A percentile compares a stretch with the other conserved stretches of the same genome.
phyloP scores from a whole-genome alignment of 2,797 vertebrate genomes.

The Danio albolineatus region DNA sequence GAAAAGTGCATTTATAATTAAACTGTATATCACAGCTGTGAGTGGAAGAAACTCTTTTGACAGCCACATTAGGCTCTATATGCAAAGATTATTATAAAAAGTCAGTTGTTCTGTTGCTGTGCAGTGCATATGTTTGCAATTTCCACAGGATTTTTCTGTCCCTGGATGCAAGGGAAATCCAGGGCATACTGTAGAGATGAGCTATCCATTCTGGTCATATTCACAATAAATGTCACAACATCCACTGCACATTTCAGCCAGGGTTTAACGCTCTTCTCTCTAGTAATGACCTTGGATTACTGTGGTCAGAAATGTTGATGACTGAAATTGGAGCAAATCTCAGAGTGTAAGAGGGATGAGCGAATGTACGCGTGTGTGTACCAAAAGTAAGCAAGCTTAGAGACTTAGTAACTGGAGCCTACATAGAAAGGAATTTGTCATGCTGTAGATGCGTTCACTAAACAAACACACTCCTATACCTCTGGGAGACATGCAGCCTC shows the following conservation, averaged over 20 bases:
- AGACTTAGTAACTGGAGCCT: constrained; percentile 17
- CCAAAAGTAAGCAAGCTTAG: constrained; percentile 16
- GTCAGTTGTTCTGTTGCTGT: background rate
- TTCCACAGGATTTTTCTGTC: constrained; percentile 29
- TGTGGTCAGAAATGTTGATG: constrained; percentile 27
- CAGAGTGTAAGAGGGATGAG: constrained; percentile 19
- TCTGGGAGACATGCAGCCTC: constrained; percentile 52
- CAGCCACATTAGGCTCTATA: background rate
- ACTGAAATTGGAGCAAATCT: constrained; percentile 39
- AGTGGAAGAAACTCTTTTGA: background rate
- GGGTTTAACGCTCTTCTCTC: constrained; percentile 41
- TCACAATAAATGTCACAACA: constrained; percentile 28
- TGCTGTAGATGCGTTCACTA: constrained; percentile 28
- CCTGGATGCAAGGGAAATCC: constrained; percentile 23
- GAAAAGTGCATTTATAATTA: background rate
- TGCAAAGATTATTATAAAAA: background rate
- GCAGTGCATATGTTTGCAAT: background rate
- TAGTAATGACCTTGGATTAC: constrained; percentile 48
- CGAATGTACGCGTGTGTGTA: constrained; percentile 1
- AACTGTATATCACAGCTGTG: constrained; percentile 17
- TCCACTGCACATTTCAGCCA: background rate
- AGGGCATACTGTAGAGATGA: background rate
- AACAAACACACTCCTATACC: constrained; percentile 30
- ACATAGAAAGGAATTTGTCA: constrained; percentile 37
- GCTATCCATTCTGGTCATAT: background rate